Evolutionary conservation across 2,888 invertebrate genomes (phyloP), one percentile per base, ranked within the genome.

Genomic region (Standfussiana lucernea): DNA sequence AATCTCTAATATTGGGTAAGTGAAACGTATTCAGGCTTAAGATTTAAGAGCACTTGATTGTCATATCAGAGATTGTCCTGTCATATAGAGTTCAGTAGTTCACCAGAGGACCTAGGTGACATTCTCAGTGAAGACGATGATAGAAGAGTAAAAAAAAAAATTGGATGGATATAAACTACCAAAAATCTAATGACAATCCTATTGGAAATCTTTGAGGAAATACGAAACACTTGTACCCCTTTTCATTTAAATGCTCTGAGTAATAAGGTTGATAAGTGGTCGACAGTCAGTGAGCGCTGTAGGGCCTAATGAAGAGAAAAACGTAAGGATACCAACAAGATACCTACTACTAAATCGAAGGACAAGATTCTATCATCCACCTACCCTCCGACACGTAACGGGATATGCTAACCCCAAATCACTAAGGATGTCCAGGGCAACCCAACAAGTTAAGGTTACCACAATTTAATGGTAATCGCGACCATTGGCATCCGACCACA

Each of bases 401-500:
- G 50, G 66, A 59, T 45, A 24, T 45, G 35, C 28, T 53, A 73
- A 75, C 68, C 70, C 72, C 24, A 85, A 72, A 45, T 50, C 53
- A 42, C 21, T 66, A 50, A 45, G 53, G 53, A 62, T 45, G 56
- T 79, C 24, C 64, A 56, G 67, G 11, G 45, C 42, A 62, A 64
- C 35, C 50, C 64, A 74, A 71, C 84, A 64, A 61, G 80, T 77
- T 76, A 35, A 50, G 45, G 72, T 72, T 80, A 77, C 84, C 78
- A 84, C 82, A 86, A 79, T 88, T 82, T 88, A 86, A 87, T 83
- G 79, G 72, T 82, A 74, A 85, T 83, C 66, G 64, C 78, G 79
- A 82, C 80, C 78, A 88, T 82, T 83, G 88, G 84, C 77, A 87
- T 87, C 79, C 77, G 77, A 84, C 87, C 89, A 86, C 90, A 88